Conservation (phyloP, 1,140 invertebrate species). For the Drosophila melanica region DNA sequence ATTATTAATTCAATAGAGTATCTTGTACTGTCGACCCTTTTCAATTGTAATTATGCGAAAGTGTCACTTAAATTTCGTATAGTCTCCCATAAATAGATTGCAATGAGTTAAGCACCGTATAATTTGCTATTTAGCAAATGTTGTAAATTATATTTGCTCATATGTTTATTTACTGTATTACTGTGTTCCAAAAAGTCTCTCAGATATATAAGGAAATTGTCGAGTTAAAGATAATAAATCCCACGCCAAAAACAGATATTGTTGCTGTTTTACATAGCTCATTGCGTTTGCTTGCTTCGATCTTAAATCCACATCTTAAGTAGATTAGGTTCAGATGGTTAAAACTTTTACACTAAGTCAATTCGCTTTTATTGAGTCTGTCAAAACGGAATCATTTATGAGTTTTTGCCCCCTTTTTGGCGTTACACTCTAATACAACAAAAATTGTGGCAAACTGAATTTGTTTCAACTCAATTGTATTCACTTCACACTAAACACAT, state of each 20-base stretch:
- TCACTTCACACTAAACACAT: conserved; percentile 35
- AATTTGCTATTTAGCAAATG: no score
- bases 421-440: neutral
- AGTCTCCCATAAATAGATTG: no score
- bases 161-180: no score
- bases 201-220: no score
- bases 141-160: no score
- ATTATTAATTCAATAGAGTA: conserved; percentile 9
- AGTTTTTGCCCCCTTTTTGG: no score
- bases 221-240: neutral
- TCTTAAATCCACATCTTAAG: neutral
- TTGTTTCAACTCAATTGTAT: conserved; percentile 1
- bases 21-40: conserved; percentile 16
- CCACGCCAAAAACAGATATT: neutral
- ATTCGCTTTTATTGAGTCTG: neutral
- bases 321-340: conserved; percentile 1
- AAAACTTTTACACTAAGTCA: conserved; percentile 11
- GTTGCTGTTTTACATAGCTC: neutral
- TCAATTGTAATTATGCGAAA: conserved; percentile 18
- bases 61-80: neutral
- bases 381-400: no score
- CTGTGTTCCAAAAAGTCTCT: no score
- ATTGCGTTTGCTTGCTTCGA: neutral
- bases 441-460: neutral
- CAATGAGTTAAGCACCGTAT: no score